phyloP scores from a whole-genome alignment of 1,140 invertebrate genomes.

The Anastrepha obliqua region DNA sequence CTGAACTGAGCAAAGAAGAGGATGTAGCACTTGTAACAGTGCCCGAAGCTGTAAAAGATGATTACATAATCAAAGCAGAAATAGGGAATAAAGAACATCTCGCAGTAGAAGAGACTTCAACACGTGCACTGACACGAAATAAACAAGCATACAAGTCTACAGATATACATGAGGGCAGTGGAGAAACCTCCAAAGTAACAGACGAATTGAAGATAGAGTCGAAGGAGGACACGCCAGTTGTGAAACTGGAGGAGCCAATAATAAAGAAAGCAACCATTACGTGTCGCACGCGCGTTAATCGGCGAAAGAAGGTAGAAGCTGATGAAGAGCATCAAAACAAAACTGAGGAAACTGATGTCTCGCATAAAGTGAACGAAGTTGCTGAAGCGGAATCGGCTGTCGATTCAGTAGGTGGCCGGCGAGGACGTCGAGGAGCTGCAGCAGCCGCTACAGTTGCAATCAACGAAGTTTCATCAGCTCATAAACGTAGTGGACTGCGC shows the following conservation, averaged over 20 bases:
- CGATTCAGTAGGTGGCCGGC: constrained; percentile 12
- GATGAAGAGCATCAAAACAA: not conserved
- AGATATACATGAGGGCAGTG: not conserved
- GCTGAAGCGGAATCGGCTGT: not conserved
- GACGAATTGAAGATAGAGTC: not conserved
- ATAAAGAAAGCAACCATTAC: not conserved
- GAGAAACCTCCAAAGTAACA: not conserved
- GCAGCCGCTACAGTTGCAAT: constrained; percentile 14
- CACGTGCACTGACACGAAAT: not conserved
- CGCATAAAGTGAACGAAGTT: not conserved
- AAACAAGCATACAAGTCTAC: not conserved
- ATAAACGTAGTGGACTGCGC: not conserved
- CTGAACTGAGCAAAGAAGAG: not conserved
- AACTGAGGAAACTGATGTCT: not conserved
- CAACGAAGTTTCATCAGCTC: constrained; percentile 32
- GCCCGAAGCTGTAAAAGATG: not conserved
- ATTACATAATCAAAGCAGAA: constrained; percentile 14
- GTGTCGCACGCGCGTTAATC: not conserved
- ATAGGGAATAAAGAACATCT: not conserved
- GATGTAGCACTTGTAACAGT: not conserved
- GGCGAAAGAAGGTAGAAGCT: not conserved
- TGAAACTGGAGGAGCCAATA: not conserved
- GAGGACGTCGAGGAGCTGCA: constrained; percentile 21
- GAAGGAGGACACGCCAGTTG: not conserved
- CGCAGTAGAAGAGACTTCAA: not conserved